Evolutionary conservation across 2,113 vertebrate species (phyloP), one percentile per base, ranked within the genome.

Genomic region (Oreamnos americanus): DNA sequence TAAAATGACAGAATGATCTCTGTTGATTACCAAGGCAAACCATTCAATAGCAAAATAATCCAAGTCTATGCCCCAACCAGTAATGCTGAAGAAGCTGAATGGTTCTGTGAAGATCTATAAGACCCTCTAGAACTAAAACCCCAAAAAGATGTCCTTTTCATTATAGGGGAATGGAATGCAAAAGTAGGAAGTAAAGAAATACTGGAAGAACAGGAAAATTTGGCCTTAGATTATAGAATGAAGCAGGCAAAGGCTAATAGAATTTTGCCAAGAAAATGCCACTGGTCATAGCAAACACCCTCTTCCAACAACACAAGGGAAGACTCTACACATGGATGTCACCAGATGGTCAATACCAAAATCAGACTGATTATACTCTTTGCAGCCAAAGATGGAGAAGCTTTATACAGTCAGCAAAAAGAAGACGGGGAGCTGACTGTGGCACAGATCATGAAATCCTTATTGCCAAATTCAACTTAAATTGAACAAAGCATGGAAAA

Each of bases 211-310:
- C 33, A 36, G 64, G 64, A 16, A 67, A 67, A 67, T 36, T 67
- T 67, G 64, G 16, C 64, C 64, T 67, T n/a, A n/a, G 64, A 36
- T n/a, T 67, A 67, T 19, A 36, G 33, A 67, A 67, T 21, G 16
- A 67, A 67, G 64, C 3, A 36, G 19, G 64, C 33, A 36, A 67
- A 67, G 64, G 33, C 64, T n/a, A 67, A 67, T 21, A 67, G 17
- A n/a, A 8, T 67, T 67, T n/a, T 67, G 4, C 64, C 33, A 67
- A 67, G 33, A 67, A 9, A 36, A 67, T 0, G 0, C 62, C 62
- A 67, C 33, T 67, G 33, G 64, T 67, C 64, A 36, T 19, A 36
- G 33, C 16, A 67, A 36, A 67, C 17, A 36, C 33, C 16, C 3
- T 21, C 33, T 67, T 36, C 64, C 33, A 67, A 67, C 33, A 67